These are phyloP conservation scores for Nephila pilipes DNA, from an alignment of 1,140 invertebrate genomes.

Conservation along the genomic window DNA sequence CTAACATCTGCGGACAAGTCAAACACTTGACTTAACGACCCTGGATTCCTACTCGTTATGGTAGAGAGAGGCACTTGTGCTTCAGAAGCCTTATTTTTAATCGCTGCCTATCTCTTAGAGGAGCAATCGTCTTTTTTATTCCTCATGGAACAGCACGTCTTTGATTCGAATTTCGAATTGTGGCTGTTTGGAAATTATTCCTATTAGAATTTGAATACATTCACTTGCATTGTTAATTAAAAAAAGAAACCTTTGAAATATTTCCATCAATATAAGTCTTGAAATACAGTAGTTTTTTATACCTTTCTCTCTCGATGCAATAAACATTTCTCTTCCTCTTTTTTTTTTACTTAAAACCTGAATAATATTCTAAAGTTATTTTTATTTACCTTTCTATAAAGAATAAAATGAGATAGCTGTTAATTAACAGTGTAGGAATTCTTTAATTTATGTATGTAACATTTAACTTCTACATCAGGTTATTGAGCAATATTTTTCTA, in stretches of 20 bases:
- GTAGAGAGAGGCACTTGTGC: background rate
- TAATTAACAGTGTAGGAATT: no score
- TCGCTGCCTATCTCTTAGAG: background rate
- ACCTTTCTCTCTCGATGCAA: background rate
- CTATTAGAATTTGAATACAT: background rate
- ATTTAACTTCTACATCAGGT: no score
- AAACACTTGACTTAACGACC: slow-evolving; percentile 73
- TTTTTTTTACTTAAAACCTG: no score
- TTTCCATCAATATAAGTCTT: background rate
- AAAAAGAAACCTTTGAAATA: background rate
- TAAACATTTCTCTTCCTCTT: no score
- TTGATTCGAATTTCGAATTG: background rate
- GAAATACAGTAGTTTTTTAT: background rate
- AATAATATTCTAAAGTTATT: no score
- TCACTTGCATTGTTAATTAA: background rate
- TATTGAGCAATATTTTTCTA: no score
- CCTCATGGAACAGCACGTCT: background rate
- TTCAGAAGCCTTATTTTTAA: slow-evolving; percentile 18
- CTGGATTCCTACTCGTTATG: slow-evolving; percentile 16
- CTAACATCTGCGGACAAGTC: slow-evolving; percentile 66
- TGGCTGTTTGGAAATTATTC: background rate
- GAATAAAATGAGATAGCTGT: no score
- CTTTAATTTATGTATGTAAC: no score
- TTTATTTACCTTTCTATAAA: no score
- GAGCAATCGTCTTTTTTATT: background rate